phyloP scores from a whole-genome alignment of 2,888 invertebrate genomes.

The Odontomyia ornata region DNA sequence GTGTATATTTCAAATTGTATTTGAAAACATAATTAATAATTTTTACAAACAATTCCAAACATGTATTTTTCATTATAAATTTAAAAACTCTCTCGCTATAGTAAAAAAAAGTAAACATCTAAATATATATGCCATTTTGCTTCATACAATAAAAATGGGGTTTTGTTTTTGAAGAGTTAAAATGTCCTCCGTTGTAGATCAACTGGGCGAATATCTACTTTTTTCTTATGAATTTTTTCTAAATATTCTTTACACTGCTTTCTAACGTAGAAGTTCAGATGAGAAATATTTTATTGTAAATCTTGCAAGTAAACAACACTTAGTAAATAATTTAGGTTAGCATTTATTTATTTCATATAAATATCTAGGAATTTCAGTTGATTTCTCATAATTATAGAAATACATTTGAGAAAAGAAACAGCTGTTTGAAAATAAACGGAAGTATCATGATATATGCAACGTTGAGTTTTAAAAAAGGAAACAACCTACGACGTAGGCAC shows the following conservation, averaged over 20 bases:
- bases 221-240: not conserved
- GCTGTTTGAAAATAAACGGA: not conserved
- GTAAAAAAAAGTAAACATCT: not conserved
- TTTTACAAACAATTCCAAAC: conserved; percentile 13
- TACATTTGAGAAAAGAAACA: conserved; percentile 11
- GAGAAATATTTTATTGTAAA: conserved; percentile 24
- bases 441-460: no score
- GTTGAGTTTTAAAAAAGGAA: no score
- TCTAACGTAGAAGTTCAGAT: not conserved
- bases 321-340: conserved; percentile 32
- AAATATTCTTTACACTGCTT: conserved; percentile 28
- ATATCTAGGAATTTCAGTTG: conserved; percentile 1
- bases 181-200: not conserved
- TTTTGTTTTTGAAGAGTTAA: not conserved
- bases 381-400: conserved; percentile 36
- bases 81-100: not conserved
- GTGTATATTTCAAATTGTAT: not conserved
- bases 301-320: not conserved
- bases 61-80: conserved; percentile 1
- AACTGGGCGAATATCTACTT: not conserved
- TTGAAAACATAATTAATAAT: not conserved
- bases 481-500: no score
- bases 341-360: conserved; percentile 33
- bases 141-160: not conserved
- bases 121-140: conserved; percentile 23